Evolutionary conservation across 2,113 vertebrate species (phyloP), one percentile per base, ranked within the genome.

Genomic region (Chiloscyllium plagiosum): DNA sequence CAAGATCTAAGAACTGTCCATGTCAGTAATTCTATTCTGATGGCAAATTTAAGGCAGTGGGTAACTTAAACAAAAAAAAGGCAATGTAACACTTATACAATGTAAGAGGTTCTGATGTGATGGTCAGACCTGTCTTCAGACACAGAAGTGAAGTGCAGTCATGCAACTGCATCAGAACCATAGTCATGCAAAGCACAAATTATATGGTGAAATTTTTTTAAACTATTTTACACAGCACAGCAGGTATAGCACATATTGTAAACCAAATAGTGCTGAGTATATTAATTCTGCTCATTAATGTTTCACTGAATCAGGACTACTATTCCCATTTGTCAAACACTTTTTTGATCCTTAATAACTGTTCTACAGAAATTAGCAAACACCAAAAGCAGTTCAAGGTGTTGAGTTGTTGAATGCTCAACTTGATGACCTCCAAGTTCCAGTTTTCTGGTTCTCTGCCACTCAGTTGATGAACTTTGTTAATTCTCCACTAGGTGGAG

Each of bases 401-500:
- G 19, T 94, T 95, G 19, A 72, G 13, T 93, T 52, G 42, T 33
- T 90, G 50, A 42, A 17, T 13, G 50, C 66, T 37, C 22, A 69
- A 70, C 22, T 37, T 47, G 92, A 70, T 72, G 69, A 42, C 47
- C 70, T 47, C 69, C 24, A 95, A 76, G 8, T 42, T 52, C 68
- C 50, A 52, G 26, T 10, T 12, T 12, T 26, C 10, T 61, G 87
- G 26, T 33, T 33, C 8, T 26, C 10, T 93, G 26, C 50, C 42
- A 29, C 68, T 72, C 94, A 95, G 42, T 95, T 72, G 42, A n/a
- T 70, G 69, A 95, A 17, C 19, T 72, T 10, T 95, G 26, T 76
- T 69, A 72, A 26, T 72, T 95, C 69, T 76, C 94, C 94, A 95
- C 69, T 95, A 95, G 94, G 47, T 95, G 94, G 42, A 47, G n/a